phyloP scores from a whole-genome alignment of 2,797 vertebrate genomes.

The Phoeniculus purpureus region DNA sequence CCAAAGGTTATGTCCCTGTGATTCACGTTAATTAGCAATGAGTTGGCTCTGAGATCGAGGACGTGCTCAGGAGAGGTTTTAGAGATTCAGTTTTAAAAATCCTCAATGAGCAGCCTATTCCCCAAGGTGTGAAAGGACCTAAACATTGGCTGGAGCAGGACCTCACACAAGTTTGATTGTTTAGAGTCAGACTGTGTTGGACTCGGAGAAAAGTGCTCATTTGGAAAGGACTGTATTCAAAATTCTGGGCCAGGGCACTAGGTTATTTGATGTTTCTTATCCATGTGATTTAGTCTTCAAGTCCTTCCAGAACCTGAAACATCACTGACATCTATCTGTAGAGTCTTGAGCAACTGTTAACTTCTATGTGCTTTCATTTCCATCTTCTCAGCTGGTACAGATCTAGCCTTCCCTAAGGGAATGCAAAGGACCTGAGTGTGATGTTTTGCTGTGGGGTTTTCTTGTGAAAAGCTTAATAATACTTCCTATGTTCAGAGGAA shows the following conservation, averaged over 20 bases:
- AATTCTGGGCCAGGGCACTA: background rate
- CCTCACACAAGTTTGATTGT: fast-evolving
- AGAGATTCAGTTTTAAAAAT: background rate
- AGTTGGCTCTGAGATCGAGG: background rate
- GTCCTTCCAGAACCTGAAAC: background rate
- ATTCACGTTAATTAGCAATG: background rate
- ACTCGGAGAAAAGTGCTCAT: background rate
- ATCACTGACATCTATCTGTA: fast-evolving
- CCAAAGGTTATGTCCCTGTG: background rate
- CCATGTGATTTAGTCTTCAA: background rate
- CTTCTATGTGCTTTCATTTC: background rate
- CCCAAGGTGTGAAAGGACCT: background rate
- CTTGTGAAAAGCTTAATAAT: background rate
- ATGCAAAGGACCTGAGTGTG: background rate
- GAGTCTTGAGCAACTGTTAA: fast-evolving
- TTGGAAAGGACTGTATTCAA: background rate
- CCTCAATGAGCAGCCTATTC: background rate
- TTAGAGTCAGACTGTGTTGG: background rate
- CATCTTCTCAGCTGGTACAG: background rate
- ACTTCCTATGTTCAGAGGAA: background rate
- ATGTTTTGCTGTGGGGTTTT: background rate
- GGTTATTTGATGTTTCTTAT: background rate
- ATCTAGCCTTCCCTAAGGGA: background rate
- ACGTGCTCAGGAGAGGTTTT: background rate
- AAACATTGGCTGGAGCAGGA: background rate